Evolutionary conservation across 2,888 invertebrate species (phyloP).

Genomic region (Troilus luridus): DNA sequence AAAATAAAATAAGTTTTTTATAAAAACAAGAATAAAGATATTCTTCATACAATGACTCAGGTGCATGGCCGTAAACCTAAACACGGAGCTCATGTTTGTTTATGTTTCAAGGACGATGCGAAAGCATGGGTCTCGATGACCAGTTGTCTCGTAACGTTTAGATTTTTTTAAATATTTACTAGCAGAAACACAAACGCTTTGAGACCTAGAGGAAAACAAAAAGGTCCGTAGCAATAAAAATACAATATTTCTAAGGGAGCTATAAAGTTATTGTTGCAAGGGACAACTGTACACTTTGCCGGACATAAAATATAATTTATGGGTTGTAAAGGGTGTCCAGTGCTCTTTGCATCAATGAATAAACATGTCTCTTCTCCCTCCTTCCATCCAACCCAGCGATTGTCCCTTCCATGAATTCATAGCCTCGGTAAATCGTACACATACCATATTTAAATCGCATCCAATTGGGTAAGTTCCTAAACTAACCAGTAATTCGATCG

Average conservation of each 20-base stretch:
- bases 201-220: neutral
- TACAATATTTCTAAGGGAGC: neutral
- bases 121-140: neutral
- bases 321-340: neutral
- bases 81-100: neutral
- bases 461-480: neutral
- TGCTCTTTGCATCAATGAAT: conserved; percentile 11
- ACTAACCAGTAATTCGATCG: neutral
- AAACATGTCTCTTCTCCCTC: neutral
- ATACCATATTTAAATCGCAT: neutral
- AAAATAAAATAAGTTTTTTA: too few species aligned
- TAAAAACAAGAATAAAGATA: too few species aligned
- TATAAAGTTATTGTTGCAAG: neutral
- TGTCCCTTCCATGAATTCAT: neutral
- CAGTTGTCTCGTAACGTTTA: neutral
- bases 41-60: too few species aligned
- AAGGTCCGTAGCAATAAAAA: neutral
- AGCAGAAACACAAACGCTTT: neutral
- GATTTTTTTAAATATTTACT: neutral
- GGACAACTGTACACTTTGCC: conserved; percentile 1
- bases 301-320: conserved; percentile 38
- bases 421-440: neutral
- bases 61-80: too few species aligned
- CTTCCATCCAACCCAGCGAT: neutral
- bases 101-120: neutral